Conservation (phyloP, 2,797 vertebrate genomes). For the Catostomus latipinnis region DNA sequence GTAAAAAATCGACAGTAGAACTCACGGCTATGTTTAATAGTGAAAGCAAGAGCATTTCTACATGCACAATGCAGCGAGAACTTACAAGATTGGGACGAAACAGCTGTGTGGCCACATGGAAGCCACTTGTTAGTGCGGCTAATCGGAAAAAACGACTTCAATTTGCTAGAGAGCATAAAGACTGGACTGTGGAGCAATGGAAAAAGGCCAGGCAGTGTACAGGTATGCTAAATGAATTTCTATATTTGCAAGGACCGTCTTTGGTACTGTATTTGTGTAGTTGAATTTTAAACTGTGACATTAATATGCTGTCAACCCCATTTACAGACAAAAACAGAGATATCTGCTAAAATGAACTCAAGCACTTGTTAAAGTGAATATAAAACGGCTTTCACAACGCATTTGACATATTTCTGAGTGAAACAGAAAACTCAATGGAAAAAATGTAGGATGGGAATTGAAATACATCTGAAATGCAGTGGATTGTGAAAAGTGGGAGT, state of each 20-base stretch:
- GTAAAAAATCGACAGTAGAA: no score
- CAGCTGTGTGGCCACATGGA: no score
- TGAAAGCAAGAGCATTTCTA: no score
- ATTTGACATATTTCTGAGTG: conserved; percentile 3
- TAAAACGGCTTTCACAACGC: background rate
- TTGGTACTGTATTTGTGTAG: background rate
- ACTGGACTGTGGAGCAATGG: no score
- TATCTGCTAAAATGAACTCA: conserved; percentile 4
- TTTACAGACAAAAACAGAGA: background rate
- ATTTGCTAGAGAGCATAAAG: no score
- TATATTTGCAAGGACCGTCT: conserved; percentile 6
- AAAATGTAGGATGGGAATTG: background rate
- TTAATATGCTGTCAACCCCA: background rate
- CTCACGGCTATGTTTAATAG: no score
- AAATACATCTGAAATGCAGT: background rate
- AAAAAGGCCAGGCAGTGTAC: no score
- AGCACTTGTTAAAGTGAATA: background rate
- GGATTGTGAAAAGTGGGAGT: background rate
- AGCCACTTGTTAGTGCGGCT: no score
- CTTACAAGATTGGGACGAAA: no score
- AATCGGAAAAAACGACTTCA: no score
- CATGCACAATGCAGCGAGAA: no score
- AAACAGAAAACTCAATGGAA: background rate
- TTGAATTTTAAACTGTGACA: background rate
- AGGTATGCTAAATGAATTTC: background rate